Evolutionary conservation across 2,888 invertebrate genomes (phyloP), one percentile per base, ranked within the genome.

Genomic region (Lasius platythorax): DNA sequence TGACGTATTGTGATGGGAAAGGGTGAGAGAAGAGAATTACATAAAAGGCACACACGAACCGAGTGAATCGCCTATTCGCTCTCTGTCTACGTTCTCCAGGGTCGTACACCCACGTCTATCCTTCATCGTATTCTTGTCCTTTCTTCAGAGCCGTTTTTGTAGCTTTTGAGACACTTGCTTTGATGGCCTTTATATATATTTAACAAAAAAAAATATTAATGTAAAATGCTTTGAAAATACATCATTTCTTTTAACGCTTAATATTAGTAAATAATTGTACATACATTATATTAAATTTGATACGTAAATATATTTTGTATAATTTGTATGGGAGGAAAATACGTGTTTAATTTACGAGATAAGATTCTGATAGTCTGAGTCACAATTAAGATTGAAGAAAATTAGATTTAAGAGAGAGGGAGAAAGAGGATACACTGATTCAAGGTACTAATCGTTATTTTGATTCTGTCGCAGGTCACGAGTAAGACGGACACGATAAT

Each of bases 401-500:
- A 18, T 76, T 53, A 12, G 2, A 12, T 67, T 50, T 33, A 58
- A 56, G 15, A 33, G 5, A 28, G 15, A 40, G 6, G 40, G 18
- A 37, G 5, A 28, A 15, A 40, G 6, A 18, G 8, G 50, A 53
- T 53, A 53, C 12, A 30, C 0, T 37, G 3, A 0, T 68, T 68
- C 15, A 70, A 3, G 2, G 12, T 64, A 15, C 6, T 50, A 61
- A 74, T 43, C 12, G 9, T 18, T 2, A 37, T 40, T 53, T n/a
- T n/a, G 28, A 53, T 67, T 56, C 50, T 63, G 84, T 61, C 15
- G 15, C 89, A 94, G 94, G 88, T 93, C 91, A 92, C 91, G 90
- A 88, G 92, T 87, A 88, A 90, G 84, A 89, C 91, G 90, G 83
- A 92, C 92, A 93, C 93, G 94, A 94, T 94, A 93, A 83, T 86